These are phyloP conservation scores for Smithornis capensis DNA, from an alignment of 2,113 vertebrate genomes.

Conservation along the genomic window DNA sequence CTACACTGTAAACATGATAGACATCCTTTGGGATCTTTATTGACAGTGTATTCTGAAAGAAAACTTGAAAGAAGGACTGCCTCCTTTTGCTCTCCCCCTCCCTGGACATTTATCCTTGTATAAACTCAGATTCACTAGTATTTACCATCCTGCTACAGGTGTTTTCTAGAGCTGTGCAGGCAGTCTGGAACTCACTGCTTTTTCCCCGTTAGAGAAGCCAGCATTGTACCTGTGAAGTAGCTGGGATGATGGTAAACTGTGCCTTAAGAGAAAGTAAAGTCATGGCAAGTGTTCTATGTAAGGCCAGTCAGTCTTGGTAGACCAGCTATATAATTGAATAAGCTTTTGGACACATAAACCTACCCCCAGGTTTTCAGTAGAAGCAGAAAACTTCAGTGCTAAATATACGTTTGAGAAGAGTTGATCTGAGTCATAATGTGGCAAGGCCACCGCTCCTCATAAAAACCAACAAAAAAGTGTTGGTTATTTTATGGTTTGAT, in stretches of 20 bases:
- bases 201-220: neutral
- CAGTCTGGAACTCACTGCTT: neutral
- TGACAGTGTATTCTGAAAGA: neutral
- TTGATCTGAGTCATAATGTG: neutral
- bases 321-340: neutral
- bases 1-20: neutral
- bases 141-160: neutral
- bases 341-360: neutral
- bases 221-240: neutral
- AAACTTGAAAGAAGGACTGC: neutral
- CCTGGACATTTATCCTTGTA: neutral
- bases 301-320: neutral
- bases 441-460: neutral
- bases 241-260: neutral
- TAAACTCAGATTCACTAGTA: neutral
- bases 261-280: neutral
- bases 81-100: neutral
- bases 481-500: neutral
- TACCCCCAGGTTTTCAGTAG: neutral
- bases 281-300: neutral
- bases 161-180: neutral
- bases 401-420: neutral
- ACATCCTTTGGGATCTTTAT: neutral
- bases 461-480: neutral
- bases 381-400: neutral